Evolutionary conservation across 2,888 invertebrate species (phyloP).

Genomic region (Panopea generosa): DNA sequence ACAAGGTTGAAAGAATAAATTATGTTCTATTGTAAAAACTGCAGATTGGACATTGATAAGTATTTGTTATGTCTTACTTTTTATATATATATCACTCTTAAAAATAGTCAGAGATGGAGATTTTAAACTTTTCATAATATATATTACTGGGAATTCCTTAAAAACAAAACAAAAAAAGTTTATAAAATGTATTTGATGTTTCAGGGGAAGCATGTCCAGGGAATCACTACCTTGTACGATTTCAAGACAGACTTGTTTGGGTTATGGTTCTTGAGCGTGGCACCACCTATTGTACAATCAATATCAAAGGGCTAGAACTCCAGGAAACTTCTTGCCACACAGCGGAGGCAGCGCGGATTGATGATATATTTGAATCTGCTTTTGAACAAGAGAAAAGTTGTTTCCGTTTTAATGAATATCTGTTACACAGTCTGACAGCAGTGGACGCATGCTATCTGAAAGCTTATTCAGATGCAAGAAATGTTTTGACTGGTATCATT

Average conservation of each 20-base stretch:
- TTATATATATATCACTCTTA: no score
- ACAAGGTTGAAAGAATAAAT: no score
- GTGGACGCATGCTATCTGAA: constrained; percentile 77
- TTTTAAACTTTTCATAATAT: no score
- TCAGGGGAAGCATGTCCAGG: constrained; percentile 84
- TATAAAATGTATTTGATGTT: no score
- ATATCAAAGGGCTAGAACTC: constrained; percentile 85
- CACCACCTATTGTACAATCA: constrained; percentile 82
- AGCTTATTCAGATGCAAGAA: constrained; percentile 85
- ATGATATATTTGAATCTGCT: constrained; percentile 85
- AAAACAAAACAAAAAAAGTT: no score
- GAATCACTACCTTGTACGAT: constrained; percentile 85
- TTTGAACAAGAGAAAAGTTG: constrained; percentile 78
- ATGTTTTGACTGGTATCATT: constrained; percentile 85
- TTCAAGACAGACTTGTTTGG: constrained; percentile 86
- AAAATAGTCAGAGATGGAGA: no score
- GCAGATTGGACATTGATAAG: no score
- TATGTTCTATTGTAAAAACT: no score
- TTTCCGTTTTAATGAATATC: constrained; percentile 75
- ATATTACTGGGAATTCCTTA: no score
- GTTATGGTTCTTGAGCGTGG: constrained; percentile 85
- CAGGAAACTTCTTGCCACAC: constrained; percentile 86
- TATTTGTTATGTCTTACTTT: no score
- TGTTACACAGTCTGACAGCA: constrained; percentile 79
- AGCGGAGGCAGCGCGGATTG: constrained; percentile 86